Conservation (phyloP, 2,888 invertebrate genomes). For the Acanthosepion lycidas region DNA sequence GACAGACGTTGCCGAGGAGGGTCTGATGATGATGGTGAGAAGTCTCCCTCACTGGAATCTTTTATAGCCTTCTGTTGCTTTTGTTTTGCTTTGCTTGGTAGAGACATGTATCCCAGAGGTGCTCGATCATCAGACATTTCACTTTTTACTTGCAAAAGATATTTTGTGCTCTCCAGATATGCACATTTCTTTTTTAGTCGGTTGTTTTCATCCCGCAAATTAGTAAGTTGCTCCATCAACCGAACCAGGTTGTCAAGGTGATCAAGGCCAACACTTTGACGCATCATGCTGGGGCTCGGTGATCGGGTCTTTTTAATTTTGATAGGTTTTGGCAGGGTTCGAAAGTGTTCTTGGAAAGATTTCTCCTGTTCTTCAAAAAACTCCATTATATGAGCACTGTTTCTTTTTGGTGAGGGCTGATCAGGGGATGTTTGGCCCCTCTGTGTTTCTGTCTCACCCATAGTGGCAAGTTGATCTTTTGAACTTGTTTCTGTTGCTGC, state of each 20-base stretch:
- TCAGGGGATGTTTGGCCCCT: constrained; percentile 53
- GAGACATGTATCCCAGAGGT: constrained; percentile 56
- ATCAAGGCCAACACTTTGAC: constrained; percentile 78
- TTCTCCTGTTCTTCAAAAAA: constrained; percentile 67
- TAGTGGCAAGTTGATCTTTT: constrained; percentile 56
- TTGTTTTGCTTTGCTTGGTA: constrained; percentile 52
- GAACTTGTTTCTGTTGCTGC: constrained; percentile 53
- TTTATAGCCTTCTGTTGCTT: constrained; percentile 48
- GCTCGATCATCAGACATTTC: constrained; percentile 53
- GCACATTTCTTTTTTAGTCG: constrained; percentile 81
- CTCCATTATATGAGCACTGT: constrained; percentile 65
- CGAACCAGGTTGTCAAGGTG: constrained; percentile 86
- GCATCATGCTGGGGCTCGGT: constrained; percentile 63
- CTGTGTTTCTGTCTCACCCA: constrained; percentile 62
- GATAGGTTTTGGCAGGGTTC: constrained; percentile 49
- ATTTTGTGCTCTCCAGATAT: constrained; percentile 83
- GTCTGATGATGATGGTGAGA: constrained; percentile 49
- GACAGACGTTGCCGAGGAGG: constrained; percentile 59
- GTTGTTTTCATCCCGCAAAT: constrained; percentile 83
- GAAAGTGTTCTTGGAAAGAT: constrained; percentile 55
- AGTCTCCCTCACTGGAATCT: neutral
- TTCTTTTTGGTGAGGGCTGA: constrained; percentile 54
- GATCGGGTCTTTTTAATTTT: constrained; percentile 57
- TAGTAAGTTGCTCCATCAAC: constrained; percentile 84
- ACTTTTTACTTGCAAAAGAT: constrained; percentile 73